Conservation (phyloP, 2,113 vertebrate genomes). For the Sander lucioperca region DNA sequence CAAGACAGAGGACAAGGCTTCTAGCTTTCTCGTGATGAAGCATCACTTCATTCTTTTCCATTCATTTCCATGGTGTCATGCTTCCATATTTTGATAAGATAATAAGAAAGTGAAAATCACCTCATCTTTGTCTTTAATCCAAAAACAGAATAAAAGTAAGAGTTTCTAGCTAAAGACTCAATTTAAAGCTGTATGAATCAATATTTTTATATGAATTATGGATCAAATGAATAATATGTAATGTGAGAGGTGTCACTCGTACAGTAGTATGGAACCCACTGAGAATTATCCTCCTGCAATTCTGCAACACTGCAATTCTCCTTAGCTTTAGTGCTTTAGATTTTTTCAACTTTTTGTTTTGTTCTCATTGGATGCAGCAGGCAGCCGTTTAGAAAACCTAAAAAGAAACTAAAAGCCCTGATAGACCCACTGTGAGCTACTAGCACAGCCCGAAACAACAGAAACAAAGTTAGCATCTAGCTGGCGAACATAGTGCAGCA, state of each 20-base stretch:
- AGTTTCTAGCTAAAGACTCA: background rate
- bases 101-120: background rate
- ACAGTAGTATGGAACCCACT: background rate
- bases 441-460: background rate
- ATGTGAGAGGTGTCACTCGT: background rate
- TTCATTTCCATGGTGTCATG: background rate
- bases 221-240: background rate
- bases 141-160: background rate
- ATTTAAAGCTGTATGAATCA: background rate
- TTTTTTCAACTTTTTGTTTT: constrained; percentile 7
- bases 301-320: background rate
- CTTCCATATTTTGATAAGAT: background rate
- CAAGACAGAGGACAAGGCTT: background rate
- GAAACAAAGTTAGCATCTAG: background rate
- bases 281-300: background rate
- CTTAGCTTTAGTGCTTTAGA: background rate
- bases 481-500: background rate
- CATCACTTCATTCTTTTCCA: background rate
- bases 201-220: background rate
- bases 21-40: background rate
- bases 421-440: too few relatives aligned
- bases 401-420: too few relatives aligned
- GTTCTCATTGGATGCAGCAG: background rate
- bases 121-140: background rate
- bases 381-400: background rate